phyloP scores from a whole-genome alignment of 2,113 vertebrate species.

The Oceanites oceanicus region DNA sequence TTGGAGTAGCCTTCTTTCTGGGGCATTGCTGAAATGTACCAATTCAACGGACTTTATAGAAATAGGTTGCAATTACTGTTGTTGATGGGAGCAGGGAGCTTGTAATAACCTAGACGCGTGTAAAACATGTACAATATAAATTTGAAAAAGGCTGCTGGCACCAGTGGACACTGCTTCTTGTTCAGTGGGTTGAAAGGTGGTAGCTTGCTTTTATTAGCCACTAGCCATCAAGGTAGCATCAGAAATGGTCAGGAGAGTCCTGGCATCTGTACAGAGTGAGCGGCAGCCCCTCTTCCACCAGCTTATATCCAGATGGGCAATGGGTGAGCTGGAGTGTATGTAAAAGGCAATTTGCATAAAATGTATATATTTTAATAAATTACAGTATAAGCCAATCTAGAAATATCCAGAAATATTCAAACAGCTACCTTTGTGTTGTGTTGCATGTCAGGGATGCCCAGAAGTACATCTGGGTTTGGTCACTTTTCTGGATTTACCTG shows the following conservation, averaged over 20 bases:
- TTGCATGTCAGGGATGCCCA: background rate
- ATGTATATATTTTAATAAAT: background rate
- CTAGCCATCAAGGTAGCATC: background rate
- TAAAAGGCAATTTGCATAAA: background rate
- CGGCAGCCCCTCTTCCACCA: background rate
- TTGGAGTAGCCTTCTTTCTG: conserved; percentile 38
- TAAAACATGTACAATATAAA: conserved; percentile 6
- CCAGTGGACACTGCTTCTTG: background rate
- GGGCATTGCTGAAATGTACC: conserved; percentile 39
- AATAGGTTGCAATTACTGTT: conserved; percentile 33
- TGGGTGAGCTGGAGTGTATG: background rate
- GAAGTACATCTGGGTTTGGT: background rate
- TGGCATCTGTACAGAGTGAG: background rate
- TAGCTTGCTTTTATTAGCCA: background rate
- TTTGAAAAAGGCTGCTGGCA: background rate
- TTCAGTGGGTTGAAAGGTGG: background rate
- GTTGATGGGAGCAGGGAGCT: conserved; percentile 7
- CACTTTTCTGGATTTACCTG: background rate
- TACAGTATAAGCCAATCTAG: background rate
- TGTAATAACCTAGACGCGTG: background rate
- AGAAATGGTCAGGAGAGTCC: background rate
- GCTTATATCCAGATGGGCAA: background rate
- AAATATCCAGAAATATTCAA: background rate
- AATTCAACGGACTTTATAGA: conserved; percentile 21
- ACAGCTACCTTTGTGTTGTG: background rate